Base-by-base conservation (phyloP, 2,888 invertebrate genomes). In the Dolichomitus sp. region DNA sequence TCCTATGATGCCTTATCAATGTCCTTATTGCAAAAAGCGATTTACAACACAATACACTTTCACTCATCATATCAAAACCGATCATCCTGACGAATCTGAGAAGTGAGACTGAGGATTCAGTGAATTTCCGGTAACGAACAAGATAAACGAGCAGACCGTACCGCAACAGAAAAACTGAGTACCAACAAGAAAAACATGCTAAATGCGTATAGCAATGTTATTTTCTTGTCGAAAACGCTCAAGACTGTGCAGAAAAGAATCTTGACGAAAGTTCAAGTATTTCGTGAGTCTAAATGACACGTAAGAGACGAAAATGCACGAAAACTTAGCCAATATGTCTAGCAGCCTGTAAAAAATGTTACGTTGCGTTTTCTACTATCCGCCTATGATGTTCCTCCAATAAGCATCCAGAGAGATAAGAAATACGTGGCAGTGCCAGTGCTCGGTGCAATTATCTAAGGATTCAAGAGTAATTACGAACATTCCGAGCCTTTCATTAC, bases 11-110 rank as follows among this genome's bases (percentile, higher is more conserved):
- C 91, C 92, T 80, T 91, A 91, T 86, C 92, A 91, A 72, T 92
- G 92, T 74, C 92, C 91, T 68, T 92, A 92, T 79, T 92, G 92
- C 84, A 92, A 91, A 84, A 91, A 90, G 77, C 90, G 90, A 17
- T 92, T 92, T 50, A 90, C 90, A 12, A 92, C 91, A 1, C 91
- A 91, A 81, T 91, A 91, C 42, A 90, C 86, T 23, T 91, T 92
- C 30, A 89, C 90, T 3, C 91, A 91, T 86, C 92, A 92, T 73
- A 90, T 92, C 66, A 91, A 91, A 86, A 86, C 91, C 3, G 90
- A 89, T 63, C 92, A 92, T 87, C 91, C 89, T 2, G 87, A 91
- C 42, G 91, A 91, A 68, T 89, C 90, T 42, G 92, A 91, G 68
- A 92, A 91, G 73, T 92, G 81, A 90, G 79, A 17, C 48, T 17